Evolutionary conservation across 1,140 invertebrate species (phyloP).

Genomic region (Lucilia cuprina): DNA sequence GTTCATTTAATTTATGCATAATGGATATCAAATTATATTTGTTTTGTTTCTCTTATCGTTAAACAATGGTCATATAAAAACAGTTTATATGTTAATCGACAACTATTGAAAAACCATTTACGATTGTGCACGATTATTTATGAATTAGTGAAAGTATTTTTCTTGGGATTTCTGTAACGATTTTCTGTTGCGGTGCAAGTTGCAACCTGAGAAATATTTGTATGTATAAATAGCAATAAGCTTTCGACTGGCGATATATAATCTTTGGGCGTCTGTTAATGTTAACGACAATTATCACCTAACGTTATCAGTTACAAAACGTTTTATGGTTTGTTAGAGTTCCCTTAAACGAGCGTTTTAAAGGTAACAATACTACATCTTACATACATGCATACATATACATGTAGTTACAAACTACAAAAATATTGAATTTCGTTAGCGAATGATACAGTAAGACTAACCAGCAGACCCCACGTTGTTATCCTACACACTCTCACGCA

Average conservation of each 20-base stretch:
- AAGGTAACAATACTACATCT: background rate
- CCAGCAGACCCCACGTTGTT: background rate
- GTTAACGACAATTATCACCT: conserved; percentile 29
- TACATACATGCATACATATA: background rate
- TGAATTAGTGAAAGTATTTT: background rate
- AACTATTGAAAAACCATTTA: background rate
- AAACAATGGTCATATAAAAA: background rate
- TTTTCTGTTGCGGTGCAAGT: background rate
- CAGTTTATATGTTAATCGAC: background rate
- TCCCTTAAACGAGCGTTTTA: conserved; percentile 1
- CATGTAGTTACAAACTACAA: background rate
- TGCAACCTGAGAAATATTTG: background rate
- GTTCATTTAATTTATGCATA: background rate
- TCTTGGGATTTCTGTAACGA: background rate
- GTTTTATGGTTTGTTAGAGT: background rate
- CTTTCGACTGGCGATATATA: background rate
- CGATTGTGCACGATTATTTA: background rate
- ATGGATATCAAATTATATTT: background rate
- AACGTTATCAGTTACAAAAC: conserved; percentile 15
- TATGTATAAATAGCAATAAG: no score
- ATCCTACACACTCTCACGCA: background rate
- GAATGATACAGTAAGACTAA: background rate
- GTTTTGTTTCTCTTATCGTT: background rate
- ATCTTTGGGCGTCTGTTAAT: conserved; percentile 16
- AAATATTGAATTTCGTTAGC: conserved; percentile 15